Base-by-base conservation (phyloP, 2,888 invertebrate genomes). In the Apocheima hispidaria region DNA sequence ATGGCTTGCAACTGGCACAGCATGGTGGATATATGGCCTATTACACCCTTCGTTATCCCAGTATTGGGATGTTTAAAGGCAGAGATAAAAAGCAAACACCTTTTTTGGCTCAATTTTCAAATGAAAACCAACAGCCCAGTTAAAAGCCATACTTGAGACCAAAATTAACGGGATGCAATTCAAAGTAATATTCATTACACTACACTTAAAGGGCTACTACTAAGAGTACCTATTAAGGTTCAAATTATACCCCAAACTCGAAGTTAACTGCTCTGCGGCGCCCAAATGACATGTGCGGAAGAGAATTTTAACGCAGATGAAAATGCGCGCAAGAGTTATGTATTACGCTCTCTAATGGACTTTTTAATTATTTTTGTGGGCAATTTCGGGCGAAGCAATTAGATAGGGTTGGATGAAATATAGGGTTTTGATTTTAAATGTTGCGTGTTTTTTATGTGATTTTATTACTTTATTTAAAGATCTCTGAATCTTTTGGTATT, bases 221-320 rank as follows among this genome's bases (percentile, higher is more conserved):
- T 86, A 71, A 73, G 76, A 72, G 68, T 74, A 79, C 78, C 86
- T 78, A 88, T 90, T 90, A 88, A 87, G 89, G 88, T 87, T 84
- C 78, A 78, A 88, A 86, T 86, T 86, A 85, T 81, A 79, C 75
- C 73, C 74, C 75, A 72, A 76, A 75, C 69, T 71, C 77, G 70
- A 78, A 85, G 83, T 85, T 86, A 87, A 87, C 85, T 86, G 84
- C 84, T 79, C 81, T 80, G 82, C 73, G 84, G 83, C 71, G 70
- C 77, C 81, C 79, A 84, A 87, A 88, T 79, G 87, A 78, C 83
- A 83, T 81, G 78, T 79, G 79, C 66, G 63, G 66, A 49, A 59
- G 74, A 75, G 76, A 77, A 75, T 75, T 75, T 75, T 71, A 71
- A 70, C 67, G 63, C 30, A 44, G 46, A 51, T 48, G 53, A 57